Base-by-base conservation (phyloP, 2,888 invertebrate genomes). In the Cephus rjabovi region DNA sequence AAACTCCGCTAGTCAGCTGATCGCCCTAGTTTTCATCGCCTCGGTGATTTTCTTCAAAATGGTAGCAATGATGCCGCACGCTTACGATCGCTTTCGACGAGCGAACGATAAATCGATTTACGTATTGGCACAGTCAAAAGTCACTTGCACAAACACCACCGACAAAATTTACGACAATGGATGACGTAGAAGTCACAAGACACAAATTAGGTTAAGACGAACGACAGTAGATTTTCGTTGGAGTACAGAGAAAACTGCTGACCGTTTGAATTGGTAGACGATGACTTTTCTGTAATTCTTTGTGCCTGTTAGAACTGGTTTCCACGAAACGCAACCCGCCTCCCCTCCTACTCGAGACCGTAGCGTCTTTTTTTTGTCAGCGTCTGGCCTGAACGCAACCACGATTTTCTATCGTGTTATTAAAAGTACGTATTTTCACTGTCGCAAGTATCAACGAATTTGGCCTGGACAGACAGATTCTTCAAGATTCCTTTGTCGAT, bases 1-100 rank as follows among this genome's bases (percentile, higher is more conserved):
- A 68, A 88, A 77, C 82, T 86, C 87, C 81, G 83, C 83, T 89
- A 89, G 89, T 89, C 88, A 89, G 89, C 88, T 89, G 87, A 89
- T 86, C 83, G 86, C 85, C 34, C 84, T 82, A 73, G 83, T 86
- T 77, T 89, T 89, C 85, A 89, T 84, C 78, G 83, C 81, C 79
- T 88, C 87, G 79, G 82, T 85, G 75, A 88, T 80, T 75, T 83
- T 84, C 73, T 86, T 87, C 88, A 88, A 86, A 78, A 83, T 85
- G 56, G 83, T 73, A 9, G 83, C 73, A 83, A 85, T 87, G 77
- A 78, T 84, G 69, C 9, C 31, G 71, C 2, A 71, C 31, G 31
- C 71, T 71, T 31, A 12, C 15, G 31, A 37, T 68, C 75, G 75
- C 33, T 23, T 56, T 56, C 23, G 12, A 9, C 56, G 15, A 23